These are phyloP conservation scores for Agapetus fuscipes DNA, from an alignment of 2,888 invertebrate genomes.

Conservation along the genomic window DNA sequence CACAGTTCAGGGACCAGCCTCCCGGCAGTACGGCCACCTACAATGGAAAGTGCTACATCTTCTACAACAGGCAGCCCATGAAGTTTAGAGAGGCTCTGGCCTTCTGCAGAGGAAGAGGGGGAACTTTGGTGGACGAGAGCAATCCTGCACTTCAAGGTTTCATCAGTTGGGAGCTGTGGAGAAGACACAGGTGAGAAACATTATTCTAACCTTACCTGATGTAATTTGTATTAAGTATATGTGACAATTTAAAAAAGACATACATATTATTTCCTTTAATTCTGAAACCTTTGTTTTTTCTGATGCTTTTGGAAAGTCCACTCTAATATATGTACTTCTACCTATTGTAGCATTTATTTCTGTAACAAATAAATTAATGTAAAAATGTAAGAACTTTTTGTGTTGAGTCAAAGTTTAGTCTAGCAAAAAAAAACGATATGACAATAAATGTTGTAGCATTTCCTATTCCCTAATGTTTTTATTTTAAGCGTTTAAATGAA, in stretches of 20 bases:
- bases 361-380: no score
- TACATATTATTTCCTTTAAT: no score
- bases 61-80: constrained; percentile 79
- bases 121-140: constrained; percentile 82
- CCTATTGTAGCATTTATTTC: no score
- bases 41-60: constrained; percentile 91
- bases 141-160: constrained; percentile 91
- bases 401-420: no score
- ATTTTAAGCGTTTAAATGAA: no score
- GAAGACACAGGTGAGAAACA: constrained; percentile 61
- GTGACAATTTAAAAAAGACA: background rate
- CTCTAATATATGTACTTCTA: no score
- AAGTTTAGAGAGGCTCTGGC: constrained; percentile 69
- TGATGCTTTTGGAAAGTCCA: no score
- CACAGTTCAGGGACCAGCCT: constrained; percentile 86
- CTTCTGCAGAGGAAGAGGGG: constrained; percentile 73
- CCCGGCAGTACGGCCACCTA: constrained; percentile 89
- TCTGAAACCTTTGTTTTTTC: no score
- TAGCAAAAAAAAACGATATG: no score
- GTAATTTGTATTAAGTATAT: background rate
- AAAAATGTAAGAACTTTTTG: no score
- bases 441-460: no score
- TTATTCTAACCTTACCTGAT: background rate
- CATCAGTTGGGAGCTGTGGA: constrained; percentile 90
- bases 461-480: no score